These are phyloP conservation scores for Plectropomus leopardus DNA, from an alignment of 2,113 vertebrate genomes.

Conservation along the genomic window DNA sequence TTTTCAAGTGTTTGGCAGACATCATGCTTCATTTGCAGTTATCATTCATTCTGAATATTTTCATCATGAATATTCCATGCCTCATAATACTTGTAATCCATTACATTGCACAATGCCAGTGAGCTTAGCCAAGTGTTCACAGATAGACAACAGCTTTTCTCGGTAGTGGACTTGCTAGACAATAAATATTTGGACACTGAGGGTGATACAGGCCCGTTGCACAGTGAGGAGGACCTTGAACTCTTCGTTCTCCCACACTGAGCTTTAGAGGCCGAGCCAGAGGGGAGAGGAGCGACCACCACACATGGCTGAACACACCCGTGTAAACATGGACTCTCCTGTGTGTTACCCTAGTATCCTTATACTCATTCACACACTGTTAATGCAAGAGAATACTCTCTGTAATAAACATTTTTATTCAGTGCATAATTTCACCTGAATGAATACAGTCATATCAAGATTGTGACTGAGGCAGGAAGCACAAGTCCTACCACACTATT, in stretches of 20 bases:
- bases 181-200: constrained; percentile 84
- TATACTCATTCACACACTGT: background rate
- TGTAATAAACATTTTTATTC: background rate
- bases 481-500: background rate
- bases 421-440: background rate
- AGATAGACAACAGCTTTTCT: constrained; percentile 65
- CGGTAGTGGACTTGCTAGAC: constrained; percentile 66
- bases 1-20: background rate
- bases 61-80: constrained; percentile 6
- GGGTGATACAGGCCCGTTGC: constrained; percentile 58
- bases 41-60: constrained; percentile 46
- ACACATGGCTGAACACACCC: constrained; percentile 41
- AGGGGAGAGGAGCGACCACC: background rate
- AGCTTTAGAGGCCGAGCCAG: background rate
- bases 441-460: background rate
- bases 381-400: background rate
- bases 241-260: constrained; percentile 54
- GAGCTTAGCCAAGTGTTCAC: constrained; percentile 42
- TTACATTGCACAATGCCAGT: constrained; percentile 48
- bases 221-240: constrained; percentile 74
- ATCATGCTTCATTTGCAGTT: background rate
- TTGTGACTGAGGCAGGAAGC: background rate
- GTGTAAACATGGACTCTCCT: constrained; percentile 34
- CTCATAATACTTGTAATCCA: constrained; percentile 16
- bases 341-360: background rate